These are phyloP conservation scores for Dasyurus viverrinus DNA, from an alignment of 2,113 vertebrate genomes.

Conservation along the genomic window DNA sequence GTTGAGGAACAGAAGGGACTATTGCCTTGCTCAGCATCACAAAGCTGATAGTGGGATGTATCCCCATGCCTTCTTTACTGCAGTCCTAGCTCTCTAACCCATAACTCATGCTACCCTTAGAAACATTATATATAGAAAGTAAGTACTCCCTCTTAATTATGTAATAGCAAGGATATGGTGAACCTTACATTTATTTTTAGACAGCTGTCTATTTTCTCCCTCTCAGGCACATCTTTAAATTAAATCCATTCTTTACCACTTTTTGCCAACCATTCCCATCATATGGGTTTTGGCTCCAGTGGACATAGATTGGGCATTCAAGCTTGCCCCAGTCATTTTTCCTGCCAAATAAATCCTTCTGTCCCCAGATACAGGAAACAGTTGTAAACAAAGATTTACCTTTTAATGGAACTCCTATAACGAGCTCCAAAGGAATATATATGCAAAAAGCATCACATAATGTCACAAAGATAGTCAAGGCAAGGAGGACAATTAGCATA, in stretches of 20 bases:
- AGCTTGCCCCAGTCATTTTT: too few relatives aligned
- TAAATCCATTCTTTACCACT: neutral
- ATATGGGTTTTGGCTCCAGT: neutral
- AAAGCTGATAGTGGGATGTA: neutral
- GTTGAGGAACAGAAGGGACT: neutral
- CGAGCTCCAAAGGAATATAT: accelerated
- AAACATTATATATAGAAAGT: neutral
- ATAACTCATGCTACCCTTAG: neutral
- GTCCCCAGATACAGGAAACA: too few relatives aligned
- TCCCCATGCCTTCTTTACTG: neutral
- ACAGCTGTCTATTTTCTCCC: neutral
- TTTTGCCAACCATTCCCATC: neutral
- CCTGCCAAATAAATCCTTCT: neutral
- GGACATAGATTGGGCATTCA: neutral
- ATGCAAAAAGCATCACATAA: slow-evolving; percentile 55
- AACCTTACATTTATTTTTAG: neutral
- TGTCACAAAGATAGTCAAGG: slow-evolving; percentile 2
- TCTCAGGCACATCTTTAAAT: neutral
- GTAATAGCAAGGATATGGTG: neutral
- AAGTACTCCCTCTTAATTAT: neutral
- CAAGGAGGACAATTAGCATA: slow-evolving; percentile 57
- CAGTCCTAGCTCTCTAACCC: neutral
- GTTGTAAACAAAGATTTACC: neutral
- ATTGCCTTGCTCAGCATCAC: too few relatives aligned
- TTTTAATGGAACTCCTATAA: accelerated